Conservation (phyloP, 1,140 invertebrate species). For the Hetaerina americana region DNA sequence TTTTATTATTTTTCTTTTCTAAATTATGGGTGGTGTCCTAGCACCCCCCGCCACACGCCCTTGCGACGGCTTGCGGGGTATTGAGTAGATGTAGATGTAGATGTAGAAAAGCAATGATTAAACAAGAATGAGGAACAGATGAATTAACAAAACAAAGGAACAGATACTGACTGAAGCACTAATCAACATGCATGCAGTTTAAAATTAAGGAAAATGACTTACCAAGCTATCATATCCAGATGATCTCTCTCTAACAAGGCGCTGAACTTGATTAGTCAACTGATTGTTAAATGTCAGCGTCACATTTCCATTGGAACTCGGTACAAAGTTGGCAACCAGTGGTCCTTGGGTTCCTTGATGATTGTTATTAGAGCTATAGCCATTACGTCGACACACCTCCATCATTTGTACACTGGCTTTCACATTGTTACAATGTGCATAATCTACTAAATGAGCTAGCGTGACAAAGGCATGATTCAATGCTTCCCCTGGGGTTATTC, state of each 20-base stretch:
- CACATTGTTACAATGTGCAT: conserved; percentile 91
- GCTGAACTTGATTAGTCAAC: conserved; percentile 56
- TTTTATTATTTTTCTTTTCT: too few relatives aligned
- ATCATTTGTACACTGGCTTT: conserved; percentile 93
- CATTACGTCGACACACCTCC: conserved; percentile 68
- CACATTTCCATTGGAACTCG: conserved; percentile 66
- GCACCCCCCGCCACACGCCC: too few relatives aligned
- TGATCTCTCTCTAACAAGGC: conserved; percentile 35
- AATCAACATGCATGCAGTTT: too few relatives aligned
- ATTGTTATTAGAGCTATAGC: conserved; percentile 35
- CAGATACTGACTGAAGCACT: too few relatives aligned
- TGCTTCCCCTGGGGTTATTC: conserved; percentile 90
- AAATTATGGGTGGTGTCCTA: too few relatives aligned
- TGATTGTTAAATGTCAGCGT: conserved; percentile 79
- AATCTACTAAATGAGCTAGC: conserved; percentile 85
- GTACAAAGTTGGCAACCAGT: conserved; percentile 48
- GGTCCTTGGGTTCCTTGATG: conserved; percentile 28
- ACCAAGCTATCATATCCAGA: conserved; percentile 52
- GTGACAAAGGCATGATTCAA: conserved; percentile 91
- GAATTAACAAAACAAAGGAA: too few relatives aligned
- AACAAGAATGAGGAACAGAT: too few relatives aligned
- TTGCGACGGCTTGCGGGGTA: too few relatives aligned
- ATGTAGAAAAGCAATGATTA: too few relatives aligned
- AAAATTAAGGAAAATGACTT: conserved; percentile 8
- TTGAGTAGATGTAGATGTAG: too few relatives aligned